Evolutionary conservation across 2,113 vertebrate species (phyloP), one percentile per base, ranked within the genome.

Genomic region (Scopus umbretta): DNA sequence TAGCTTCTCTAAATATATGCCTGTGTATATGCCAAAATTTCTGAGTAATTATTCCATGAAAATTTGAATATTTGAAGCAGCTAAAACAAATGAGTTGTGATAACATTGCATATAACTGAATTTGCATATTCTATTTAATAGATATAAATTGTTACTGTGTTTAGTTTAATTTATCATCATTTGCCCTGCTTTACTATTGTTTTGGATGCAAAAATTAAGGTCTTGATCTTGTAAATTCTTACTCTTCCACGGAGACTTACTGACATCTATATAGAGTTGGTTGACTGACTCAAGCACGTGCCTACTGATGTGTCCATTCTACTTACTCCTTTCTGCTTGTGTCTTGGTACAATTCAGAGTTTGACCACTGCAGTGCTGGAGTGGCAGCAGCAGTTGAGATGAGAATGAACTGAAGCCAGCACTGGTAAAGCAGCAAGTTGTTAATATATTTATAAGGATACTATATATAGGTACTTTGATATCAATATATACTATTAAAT

Each of bases 401-500:
- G 89, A 82, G 91, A 91, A 87, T 91, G 89, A 96, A 59, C 93
- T 80, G 76, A 92, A 95, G 62, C 27, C 92, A 92, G 70, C 67
- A 38, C 78, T 91, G 90, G 78, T 89, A 94, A 85, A 91, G 80
- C 84, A 94, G 84, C 1, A 4, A 82, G 58, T 96, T 94, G 84
- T 59, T 94, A 87, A 96, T 76, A 91, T 86, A 95, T 97, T 97
- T 97, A 96, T 96, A 61, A 93, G 62, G 78, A 16, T 78, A 83
- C 91, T 97, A 82, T 94, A 92, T 92, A 94, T 97, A 95, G 91
- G 62, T 86, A 76, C 62, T 94, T 93, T 70, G 53, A 92, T 94
- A 95, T 92, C 91, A 91, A 80, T 92, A 91, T 80, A 92, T 94
- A 45, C 70, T 96, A 52, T 94, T 96, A 83, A 97, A 97, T 97